Evolutionary conservation across 1,140 invertebrate genomes (phyloP).

Genomic region (Lanistes nyassanus): DNA sequence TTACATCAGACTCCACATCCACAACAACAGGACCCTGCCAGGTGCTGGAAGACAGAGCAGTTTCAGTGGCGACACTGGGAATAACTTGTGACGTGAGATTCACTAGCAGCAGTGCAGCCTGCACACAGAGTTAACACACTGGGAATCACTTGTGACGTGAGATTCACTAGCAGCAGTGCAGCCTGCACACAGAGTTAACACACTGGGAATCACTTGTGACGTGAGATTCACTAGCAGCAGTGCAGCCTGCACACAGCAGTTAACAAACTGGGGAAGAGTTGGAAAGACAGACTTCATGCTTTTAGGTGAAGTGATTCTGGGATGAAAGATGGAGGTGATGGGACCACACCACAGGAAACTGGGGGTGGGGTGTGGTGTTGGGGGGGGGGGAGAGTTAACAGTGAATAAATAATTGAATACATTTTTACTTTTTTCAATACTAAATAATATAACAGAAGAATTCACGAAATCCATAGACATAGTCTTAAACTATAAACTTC

Average conservation of each 20-base stretch:
- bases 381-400: too few species aligned
- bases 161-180: slow-evolving; percentile 60
- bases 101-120: slow-evolving; percentile 61
- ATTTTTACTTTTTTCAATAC: too few species aligned
- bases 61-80: slow-evolving; percentile 52
- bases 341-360: too few species aligned
- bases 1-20: slow-evolving; percentile 59
- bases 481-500: too few species aligned
- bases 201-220: slow-evolving; percentile 57
- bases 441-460: too few species aligned
- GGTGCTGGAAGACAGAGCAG: slow-evolving; percentile 12
- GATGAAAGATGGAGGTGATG: too few species aligned
- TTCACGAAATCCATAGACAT: too few species aligned
- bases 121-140: slow-evolving; percentile 40
- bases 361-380: too few species aligned
- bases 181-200: slow-evolving; percentile 49
- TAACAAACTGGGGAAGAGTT: slow-evolving; percentile 58
- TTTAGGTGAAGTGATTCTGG: not conserved
- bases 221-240: slow-evolving; percentile 63
- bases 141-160: slow-evolving; percentile 60
- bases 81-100: slow-evolving; percentile 62
- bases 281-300: too few species aligned
- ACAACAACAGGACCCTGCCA: slow-evolving; percentile 63
- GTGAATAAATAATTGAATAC: not conserved
- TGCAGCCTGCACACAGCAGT: slow-evolving; percentile 51